Conservation (phyloP, 2,888 invertebrate species). For the Nemurella pictetii region DNA sequence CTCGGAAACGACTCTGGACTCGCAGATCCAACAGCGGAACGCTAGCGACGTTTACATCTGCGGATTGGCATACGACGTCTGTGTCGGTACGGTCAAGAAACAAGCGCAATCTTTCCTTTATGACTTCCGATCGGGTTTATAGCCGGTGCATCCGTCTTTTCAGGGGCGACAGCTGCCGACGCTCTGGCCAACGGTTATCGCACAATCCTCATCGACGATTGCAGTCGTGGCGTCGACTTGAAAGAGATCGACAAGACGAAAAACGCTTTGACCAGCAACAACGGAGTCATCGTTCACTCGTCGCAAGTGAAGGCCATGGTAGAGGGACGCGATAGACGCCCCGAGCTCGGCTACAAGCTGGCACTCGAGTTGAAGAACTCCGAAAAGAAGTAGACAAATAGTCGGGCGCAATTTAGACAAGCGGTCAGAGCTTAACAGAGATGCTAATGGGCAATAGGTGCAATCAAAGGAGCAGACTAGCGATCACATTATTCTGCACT, state of each 20-base stretch:
- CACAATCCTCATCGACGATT: slow-evolving; percentile 87
- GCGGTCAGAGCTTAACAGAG: background rate
- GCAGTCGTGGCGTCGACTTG: slow-evolving; percentile 84
- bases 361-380: slow-evolving; percentile 69
- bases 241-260: slow-evolving; percentile 84
- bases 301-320: slow-evolving; percentile 83
- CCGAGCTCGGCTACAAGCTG: slow-evolving; percentile 85
- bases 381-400: background rate
- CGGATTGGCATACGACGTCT: slow-evolving; percentile 93
- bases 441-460: background rate
- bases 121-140: background rate
- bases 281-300: slow-evolving; percentile 81
- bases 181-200: slow-evolving; percentile 89
- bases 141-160: slow-evolving; percentile 35
- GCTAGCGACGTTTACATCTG: slow-evolving; percentile 93
- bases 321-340: slow-evolving; percentile 81
- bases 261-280: slow-evolving; percentile 70
- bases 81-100: slow-evolving; percentile 73
- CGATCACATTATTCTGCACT: background rate
- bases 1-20: slow-evolving; percentile 81
- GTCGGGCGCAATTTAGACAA: background rate
- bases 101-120: background rate
- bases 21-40: slow-evolving; percentile 75
- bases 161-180: slow-evolving; percentile 85
- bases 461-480: background rate